Evolutionary conservation across 2,797 vertebrate species (phyloP), one percentile per base, ranked within the genome.

Genomic region (Paedocypris micromegethes): DNA sequence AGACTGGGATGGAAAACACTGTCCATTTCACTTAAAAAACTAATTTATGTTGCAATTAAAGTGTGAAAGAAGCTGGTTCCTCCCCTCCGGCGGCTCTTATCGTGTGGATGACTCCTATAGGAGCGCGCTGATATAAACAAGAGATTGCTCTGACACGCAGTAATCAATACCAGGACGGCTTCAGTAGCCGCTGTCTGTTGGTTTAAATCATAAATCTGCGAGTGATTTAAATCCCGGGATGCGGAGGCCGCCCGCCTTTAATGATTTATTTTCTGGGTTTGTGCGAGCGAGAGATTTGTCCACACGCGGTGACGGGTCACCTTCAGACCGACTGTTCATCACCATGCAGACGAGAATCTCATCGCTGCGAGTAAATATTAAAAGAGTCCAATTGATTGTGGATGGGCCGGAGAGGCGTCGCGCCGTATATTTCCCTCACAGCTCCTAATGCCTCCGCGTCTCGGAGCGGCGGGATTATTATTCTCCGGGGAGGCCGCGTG

Each of bases 231-330:
- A 99, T 96, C 95, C 92, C 90, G 91, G 90, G 70, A 68, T 74
- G 74, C 78, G 77, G 81, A 77, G 86, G 88, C 86, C 83, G 83
- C 86, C 95, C 93, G 93, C 92, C 86, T 95, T 96, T 97, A 96
- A 97, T 98, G 95, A 98, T 98, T 98, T 98, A 98, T 98, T 98
- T 97, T 97, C 94, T 96, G 97, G 94, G 95, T 96, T 98, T 98
- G 95, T 94, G 94, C 93, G 91, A 97, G 96, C 96, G 94, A 96
- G 92, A 97, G 95, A 99, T 99, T 98, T 98, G 97, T 98, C 97
- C 95, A 97, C 94, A 95, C 91, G 91, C 93, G 92, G 91, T 99
- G 97, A 98, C 96, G 97, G 96, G 97, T 99, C 97, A 99, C 97
- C 97, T 99, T 99, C 97, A 98, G 93, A 95, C 92, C 93, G 93